Conservation (phyloP, 2,888 invertebrate species). For the Diachrysia chrysitis region DNA sequence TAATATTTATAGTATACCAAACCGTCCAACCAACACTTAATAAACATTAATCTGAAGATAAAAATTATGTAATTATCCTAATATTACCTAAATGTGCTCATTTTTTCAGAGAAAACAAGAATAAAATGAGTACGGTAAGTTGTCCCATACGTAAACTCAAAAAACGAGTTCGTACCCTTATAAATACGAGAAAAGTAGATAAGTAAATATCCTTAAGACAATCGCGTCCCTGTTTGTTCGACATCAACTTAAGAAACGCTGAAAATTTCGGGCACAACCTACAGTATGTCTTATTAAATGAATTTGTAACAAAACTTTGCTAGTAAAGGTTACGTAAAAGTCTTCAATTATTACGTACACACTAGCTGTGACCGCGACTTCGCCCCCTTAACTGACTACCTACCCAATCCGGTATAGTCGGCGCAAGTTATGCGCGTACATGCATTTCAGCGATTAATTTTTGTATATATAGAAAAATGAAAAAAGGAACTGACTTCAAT, state of each 20-base stretch:
- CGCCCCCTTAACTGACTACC: too few species aligned
- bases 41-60: not conserved
- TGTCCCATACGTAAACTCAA: conserved; percentile 14
- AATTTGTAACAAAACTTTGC: conserved; percentile 26
- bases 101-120: not conserved
- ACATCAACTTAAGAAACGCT: conserved; percentile 40
- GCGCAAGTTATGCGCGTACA: too few species aligned
- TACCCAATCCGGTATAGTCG: too few species aligned
- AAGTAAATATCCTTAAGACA: conserved; percentile 43
- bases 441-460: too few species aligned
- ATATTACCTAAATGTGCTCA: not conserved
- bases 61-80: not conserved
- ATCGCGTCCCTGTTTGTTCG: conserved; percentile 40
- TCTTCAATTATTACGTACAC: too few species aligned
- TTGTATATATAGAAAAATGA: too few species aligned
- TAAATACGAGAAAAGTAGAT: conserved; percentile 37
- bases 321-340: conserved; percentile 18
- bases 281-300: conserved; percentile 32
- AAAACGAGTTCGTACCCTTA: conserved; percentile 29
- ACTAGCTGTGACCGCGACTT: too few species aligned
- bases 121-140: not conserved
- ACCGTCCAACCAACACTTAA: not conserved
- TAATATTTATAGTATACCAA: not conserved
- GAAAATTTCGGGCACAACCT: conserved; percentile 21
- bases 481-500: too few species aligned